Evolutionary conservation across 1,140 invertebrate genomes (phyloP), one percentile per base, ranked within the genome.

Genomic region (Drosophila murphyi): DNA sequence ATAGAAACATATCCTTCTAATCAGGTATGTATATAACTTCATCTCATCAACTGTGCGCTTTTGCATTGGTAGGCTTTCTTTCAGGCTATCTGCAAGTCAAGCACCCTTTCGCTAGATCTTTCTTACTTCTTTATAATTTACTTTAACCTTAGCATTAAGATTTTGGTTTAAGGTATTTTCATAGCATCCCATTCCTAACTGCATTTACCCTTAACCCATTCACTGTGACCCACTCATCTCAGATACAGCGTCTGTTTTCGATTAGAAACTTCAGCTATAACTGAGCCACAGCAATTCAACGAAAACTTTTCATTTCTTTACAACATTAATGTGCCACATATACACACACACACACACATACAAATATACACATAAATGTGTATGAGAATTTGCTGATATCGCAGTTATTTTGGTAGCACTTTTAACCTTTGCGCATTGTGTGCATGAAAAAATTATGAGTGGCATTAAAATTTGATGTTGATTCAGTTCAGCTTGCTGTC

Each of bases 391-490:
- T 69, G 83, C 82, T 80, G 82, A 83, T 83, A 78, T 89, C 73
- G 76, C 83, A 82, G 73, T 80, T 88, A 78, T 54, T 69, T 80
- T 60, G 67, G 50, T 39, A 12, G 47, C 51, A 50, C 52, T 70
- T 51, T 76, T 50, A 73, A 87, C 76, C 82, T 76, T 85, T 78
- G 82, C 82, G 78, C 82, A 81, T 81, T 78, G 82, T 65, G 63
- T 64, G 82, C 65, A 76, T 81, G 82, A 87, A 82, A 81, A 85
- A 69, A 81, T 81, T 82, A 86, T 87, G 82, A 87, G 73, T 70
- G 47, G 83, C 85, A 88, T 88, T 88, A 88, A 88, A 88, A 89
- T 80, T 88, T 88, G 65, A 88, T 89, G 83, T 72, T 68, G 80
- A 69, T 65, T 79, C 72, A 48, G 31, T 35, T 45, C 48, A 32